Evolutionary conservation across 2,113 vertebrate genomes (phyloP).

Genomic region (Struthio camelus): DNA sequence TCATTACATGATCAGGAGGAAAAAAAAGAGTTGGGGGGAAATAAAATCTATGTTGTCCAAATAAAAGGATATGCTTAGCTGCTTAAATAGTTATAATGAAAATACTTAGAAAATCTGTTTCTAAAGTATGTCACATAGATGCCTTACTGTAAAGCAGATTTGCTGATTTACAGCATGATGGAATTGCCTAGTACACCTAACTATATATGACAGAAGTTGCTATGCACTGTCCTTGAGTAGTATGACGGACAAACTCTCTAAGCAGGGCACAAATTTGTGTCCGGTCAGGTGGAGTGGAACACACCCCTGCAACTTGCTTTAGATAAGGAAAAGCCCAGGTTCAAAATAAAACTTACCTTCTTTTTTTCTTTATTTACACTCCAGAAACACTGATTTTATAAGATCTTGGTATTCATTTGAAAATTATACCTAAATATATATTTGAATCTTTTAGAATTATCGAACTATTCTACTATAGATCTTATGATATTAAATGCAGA

Average conservation of each 20-base stretch:
- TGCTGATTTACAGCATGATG: background rate
- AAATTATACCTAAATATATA: background rate
- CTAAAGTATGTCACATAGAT: background rate
- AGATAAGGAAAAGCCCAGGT: background rate
- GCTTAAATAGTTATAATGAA: background rate
- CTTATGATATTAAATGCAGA: background rate
- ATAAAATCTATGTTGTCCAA: background rate
- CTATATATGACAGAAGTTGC: background rate
- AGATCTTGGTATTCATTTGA: background rate
- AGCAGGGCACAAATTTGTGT: background rate
- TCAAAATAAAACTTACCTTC: background rate
- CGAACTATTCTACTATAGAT: background rate
- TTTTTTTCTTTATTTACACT: background rate
- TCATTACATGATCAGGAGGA: background rate
- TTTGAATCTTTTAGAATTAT: background rate
- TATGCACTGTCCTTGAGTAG: background rate
- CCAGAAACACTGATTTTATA: background rate
- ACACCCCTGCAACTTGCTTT: background rate
- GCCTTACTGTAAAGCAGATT: background rate
- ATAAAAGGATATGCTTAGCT: background rate
- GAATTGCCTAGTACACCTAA: background rate
- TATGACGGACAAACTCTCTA: background rate
- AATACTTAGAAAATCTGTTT: background rate
- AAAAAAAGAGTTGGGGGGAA: accelerated
- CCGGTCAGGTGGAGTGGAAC: background rate